Percentiles rank a stretch among this genome's conserved stretches.
These are phyloP conservation scores for Agrotis ipsilon DNA, from an alignment of 2,888 invertebrate species.

Conservation along the genomic window DNA sequence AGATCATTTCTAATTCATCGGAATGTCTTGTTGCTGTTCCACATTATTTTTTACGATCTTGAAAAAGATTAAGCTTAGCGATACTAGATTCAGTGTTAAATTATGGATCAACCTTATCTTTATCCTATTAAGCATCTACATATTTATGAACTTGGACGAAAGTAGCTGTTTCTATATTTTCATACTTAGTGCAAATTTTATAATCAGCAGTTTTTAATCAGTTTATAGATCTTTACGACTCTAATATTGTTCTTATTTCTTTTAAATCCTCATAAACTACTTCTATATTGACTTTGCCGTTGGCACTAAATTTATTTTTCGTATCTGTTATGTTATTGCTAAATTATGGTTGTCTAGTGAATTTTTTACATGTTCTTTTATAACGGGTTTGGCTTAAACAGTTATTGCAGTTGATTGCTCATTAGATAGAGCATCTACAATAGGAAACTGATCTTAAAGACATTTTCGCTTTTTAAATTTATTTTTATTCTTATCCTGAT, in stretches of 20 bases:
- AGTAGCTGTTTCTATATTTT: slow-evolving; percentile 25
- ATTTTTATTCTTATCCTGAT: background rate
- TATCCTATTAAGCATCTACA: background rate
- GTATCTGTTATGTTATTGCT: slow-evolving; percentile 10
- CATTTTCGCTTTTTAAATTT: background rate
- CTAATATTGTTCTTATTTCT: slow-evolving; percentile 40
- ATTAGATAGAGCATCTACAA: background rate
- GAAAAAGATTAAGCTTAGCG: slow-evolving; percentile 8
- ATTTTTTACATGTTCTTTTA: background rate
- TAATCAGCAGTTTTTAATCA: slow-evolving; percentile 26
- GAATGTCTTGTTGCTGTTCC: background rate
- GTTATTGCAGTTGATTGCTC: background rate
- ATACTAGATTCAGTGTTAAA: slow-evolving; percentile 17
- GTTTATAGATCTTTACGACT: slow-evolving; percentile 37
- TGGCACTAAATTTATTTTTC: slow-evolving; percentile 10
- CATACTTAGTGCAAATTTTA: slow-evolving; percentile 17
- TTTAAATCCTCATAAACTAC: slow-evolving; percentile 31
- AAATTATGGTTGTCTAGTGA: background rate
- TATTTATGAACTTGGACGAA: slow-evolving; percentile 19
- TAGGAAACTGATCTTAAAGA: background rate
- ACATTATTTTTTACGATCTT: background rate
- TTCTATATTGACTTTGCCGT: slow-evolving; percentile 28
- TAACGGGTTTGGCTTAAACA: background rate
- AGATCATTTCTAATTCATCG: background rate
- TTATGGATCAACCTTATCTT: slow-evolving; percentile 32